phyloP scores from a whole-genome alignment of 2,113 vertebrate genomes.

The Ramphastos sulfuratus region DNA sequence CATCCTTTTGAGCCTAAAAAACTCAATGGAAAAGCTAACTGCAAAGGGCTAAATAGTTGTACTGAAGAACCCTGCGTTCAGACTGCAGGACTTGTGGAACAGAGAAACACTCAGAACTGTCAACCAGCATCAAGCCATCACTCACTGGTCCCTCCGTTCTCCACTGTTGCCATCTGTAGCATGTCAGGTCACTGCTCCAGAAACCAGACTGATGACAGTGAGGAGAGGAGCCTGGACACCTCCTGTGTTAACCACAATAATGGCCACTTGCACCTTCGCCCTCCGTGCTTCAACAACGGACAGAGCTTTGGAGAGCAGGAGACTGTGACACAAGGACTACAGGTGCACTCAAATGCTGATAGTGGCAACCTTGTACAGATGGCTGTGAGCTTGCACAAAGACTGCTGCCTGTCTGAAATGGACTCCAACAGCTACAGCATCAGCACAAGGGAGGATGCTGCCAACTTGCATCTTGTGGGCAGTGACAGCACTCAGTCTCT shows the following conservation, averaged over 20 bases:
- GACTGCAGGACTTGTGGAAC: constrained; percentile 33
- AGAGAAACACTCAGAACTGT: constrained; percentile 67
- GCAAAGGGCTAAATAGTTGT: constrained; percentile 72
- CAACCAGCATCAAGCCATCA: constrained; percentile 63
- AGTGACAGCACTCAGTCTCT: constrained; percentile 65
- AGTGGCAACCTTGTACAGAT: constrained; percentile 64
- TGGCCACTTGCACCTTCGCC: constrained; percentile 76
- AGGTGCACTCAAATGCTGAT: constrained; percentile 69
- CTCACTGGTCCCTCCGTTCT: constrained; percentile 59
- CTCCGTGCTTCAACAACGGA: constrained; percentile 73
- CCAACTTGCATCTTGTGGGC: constrained; percentile 61
- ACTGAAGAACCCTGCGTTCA: constrained; percentile 73
- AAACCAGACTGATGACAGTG: constrained; percentile 75
- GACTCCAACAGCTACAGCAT: constrained; percentile 73
- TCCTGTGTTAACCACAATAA: constrained; percentile 79
- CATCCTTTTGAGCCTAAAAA: constrained; percentile 79
- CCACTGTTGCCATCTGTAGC: constrained; percentile 60
- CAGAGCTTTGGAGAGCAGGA: constrained; percentile 76
- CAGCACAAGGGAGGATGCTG: constrained; percentile 71
- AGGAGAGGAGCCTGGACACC: constrained; percentile 74
- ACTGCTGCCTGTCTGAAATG: constrained; percentile 75
- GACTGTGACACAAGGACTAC: constrained; percentile 61
- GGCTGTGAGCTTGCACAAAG: constrained; percentile 73
- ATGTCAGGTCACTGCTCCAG: constrained; percentile 71
- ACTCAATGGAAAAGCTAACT: constrained; percentile 80